phyloP scores from a whole-genome alignment of 1,140 invertebrate genomes.

The Vanessa tameamea region DNA sequence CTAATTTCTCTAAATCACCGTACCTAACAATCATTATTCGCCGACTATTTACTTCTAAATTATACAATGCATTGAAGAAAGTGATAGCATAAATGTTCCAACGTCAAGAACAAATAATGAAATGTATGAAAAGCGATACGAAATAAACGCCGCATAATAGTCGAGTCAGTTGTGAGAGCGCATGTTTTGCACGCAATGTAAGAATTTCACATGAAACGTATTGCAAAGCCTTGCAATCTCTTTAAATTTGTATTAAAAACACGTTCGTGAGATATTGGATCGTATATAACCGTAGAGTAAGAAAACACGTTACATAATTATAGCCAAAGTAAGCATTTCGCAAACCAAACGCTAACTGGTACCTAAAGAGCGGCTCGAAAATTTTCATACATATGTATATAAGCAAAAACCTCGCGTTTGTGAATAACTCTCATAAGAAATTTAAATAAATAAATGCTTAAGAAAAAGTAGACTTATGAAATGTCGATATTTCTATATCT shows the following conservation, averaged over 20 bases:
- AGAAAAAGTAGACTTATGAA: neutral
- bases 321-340: neutral
- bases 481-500: no score
- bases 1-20: conserved; percentile 38
- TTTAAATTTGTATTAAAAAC: conserved; percentile 38
- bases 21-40: conserved; percentile 6
- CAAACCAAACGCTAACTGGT: neutral
- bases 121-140: conserved; percentile 26
- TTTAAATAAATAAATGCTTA: neutral
- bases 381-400: no score
- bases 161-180: conserved; percentile 28
- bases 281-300: neutral
- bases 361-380: no score
- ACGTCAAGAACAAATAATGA: conserved; percentile 13
- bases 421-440: no score
- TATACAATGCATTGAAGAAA: conserved; percentile 19
- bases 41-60: neutral
- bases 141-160: conserved; percentile 12
- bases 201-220: conserved; percentile 67
- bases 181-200: conserved; percentile 49
- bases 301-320: conserved; percentile 10
- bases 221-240: conserved; percentile 45
- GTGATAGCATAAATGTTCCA: neutral
- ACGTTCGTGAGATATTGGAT: conserved; percentile 33
- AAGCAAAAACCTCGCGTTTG: no score